Evolutionary conservation across 1,140 invertebrate genomes (phyloP).

Genomic region (Radopholus similis): DNA sequence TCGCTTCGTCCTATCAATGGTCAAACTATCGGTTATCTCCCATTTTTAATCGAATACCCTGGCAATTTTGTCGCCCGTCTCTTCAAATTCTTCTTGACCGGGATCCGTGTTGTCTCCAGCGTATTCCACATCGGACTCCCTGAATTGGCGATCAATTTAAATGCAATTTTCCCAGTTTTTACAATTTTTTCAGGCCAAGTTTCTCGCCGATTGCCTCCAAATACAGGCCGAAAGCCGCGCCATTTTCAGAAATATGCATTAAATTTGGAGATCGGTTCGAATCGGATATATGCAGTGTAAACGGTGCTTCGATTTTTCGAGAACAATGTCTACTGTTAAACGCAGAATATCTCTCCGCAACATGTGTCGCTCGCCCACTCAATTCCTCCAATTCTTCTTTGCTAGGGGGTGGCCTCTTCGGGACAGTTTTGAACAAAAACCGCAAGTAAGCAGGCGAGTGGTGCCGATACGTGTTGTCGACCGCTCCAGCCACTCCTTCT

Average conservation of each 20-base stretch:
- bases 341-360: neutral
- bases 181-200: neutral
- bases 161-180: neutral
- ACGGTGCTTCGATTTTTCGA: neutral
- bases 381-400: neutral
- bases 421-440: slow-evolving; percentile 6
- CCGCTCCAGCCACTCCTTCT: no score
- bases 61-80: neutral
- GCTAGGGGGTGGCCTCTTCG: neutral
- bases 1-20: no score
- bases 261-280: neutral
- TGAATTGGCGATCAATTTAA: slow-evolving; percentile 20
- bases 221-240: neutral
- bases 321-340: neutral
- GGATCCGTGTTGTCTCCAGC: slow-evolving; percentile 5
- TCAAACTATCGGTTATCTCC: neutral
- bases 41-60: neutral
- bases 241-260: neutral
- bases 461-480: neutral
- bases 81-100: slow-evolving; percentile 20
- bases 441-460: neutral
- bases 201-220: slow-evolving; percentile 14
- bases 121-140: slow-evolving; percentile 30
- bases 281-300: neutral
- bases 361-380: neutral